Evolutionary conservation across 2,888 invertebrate genomes (phyloP).

Genomic region (Cerastoderma edule): DNA sequence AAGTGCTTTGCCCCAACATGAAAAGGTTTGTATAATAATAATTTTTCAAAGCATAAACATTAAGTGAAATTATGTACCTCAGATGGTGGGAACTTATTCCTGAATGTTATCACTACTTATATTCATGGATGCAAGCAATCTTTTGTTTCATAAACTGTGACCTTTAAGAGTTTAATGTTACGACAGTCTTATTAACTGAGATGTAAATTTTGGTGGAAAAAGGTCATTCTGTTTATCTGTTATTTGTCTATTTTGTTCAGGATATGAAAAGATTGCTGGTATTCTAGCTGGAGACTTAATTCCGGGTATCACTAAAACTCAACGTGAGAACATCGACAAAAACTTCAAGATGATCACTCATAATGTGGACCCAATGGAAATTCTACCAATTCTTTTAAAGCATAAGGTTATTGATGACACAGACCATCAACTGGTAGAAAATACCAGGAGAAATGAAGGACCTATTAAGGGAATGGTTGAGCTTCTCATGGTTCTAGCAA

Average conservation of each 20-base stretch:
- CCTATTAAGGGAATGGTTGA: not conserved
- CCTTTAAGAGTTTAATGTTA: not conserved
- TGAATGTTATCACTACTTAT: not conserved
- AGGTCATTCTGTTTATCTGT: not conserved
- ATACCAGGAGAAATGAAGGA: not conserved
- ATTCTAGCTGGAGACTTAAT: conserved; percentile 26
- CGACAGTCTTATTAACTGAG: not conserved
- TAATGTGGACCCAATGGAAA: not conserved
- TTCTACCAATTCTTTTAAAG: not conserved
- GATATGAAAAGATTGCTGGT: conserved; percentile 5
- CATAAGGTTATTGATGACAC: conserved; percentile 3
- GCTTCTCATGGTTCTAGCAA: not conserved
- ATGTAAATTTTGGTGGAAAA: not conserved
- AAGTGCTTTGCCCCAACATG: not conserved
- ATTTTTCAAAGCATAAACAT: not conserved
- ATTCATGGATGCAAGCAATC: not conserved
- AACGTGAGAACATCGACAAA: conserved; percentile 1
- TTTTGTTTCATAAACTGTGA: not conserved
- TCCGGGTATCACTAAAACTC: conserved; percentile 2
- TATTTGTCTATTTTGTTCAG: conserved; percentile 18
- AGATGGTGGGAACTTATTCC: not conserved
- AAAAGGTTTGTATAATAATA: not conserved
- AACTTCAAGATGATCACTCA: conserved; percentile 10
- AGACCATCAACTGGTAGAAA: not conserved
- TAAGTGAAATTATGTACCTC: not conserved